Base-by-base conservation (phyloP, 2,888 invertebrate genomes). In the Drymonia ruficornis region DNA sequence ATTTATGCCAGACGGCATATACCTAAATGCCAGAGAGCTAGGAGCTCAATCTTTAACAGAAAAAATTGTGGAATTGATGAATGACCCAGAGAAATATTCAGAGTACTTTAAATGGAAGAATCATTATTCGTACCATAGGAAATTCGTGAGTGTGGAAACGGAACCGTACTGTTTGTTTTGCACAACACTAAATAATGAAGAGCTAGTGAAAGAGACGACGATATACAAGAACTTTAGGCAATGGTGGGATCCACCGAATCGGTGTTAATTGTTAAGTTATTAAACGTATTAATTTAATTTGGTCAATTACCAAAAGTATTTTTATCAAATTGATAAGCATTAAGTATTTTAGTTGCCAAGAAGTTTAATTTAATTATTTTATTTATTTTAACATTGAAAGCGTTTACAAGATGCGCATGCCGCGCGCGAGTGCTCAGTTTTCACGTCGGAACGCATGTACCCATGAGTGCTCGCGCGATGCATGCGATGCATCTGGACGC, bases 31-130 rank as follows among this genome's bases (percentile, higher is more conserved):
- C 0, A 59, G 52, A 23, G 47, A 65, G 4, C 42, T 74, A 9
- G 46, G 49, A 5, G 46, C 64, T 0, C 28, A 59, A 4, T 49
- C 63, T 2, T 53, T 83, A 15, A 77, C 77, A 4, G 61, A 46
- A 36, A 61, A 69, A 44, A 81, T 83, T 62, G 31, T 61, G 38
- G 59, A 68, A 2, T 49, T 81, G 1, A 81, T 76, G 0, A 58
- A 70, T 6, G 56, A 81, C 31, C 63, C 61, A 2, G 57, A 66
- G 12, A 53, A 65, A 43, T 83, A 83, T 60, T 53, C 62, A 9
- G 57, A 67, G 3, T 80, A 69, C 47, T 83, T 83, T 56, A 71
- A 71, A 18, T 83, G 81, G 81, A 72, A 64, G 56, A 79, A 78
- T 16, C 70, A 79, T 55, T 82, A 83, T 43, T 68, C 72, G 2